Evolutionary conservation across 2,888 invertebrate genomes (phyloP).

Genomic region (Habrosyne pyritoides): DNA sequence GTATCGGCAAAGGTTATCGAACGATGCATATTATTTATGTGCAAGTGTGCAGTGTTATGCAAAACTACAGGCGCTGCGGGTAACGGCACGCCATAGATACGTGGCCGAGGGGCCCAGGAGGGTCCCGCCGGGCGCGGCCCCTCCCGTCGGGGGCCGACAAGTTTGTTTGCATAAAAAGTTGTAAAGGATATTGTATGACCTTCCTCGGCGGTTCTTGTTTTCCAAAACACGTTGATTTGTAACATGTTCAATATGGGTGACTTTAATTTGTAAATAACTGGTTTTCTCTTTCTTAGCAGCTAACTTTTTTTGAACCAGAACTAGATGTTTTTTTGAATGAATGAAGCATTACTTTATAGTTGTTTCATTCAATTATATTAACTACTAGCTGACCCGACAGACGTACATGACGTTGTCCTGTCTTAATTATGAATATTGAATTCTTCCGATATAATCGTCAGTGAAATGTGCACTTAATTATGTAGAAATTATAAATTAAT

Average conservation of each 20-base stretch:
- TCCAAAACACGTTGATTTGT: background rate
- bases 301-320: background rate
- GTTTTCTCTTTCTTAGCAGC: background rate
- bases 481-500: too few species aligned
- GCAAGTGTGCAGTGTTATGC: constrained; percentile 20
- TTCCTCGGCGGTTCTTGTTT: background rate
- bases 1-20: constrained; percentile 10
- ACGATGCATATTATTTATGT: constrained; percentile 16
- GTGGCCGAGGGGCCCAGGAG: constrained; percentile 3
- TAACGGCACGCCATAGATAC: constrained; percentile 42
- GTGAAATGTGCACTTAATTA: too few species aligned
- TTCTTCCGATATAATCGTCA: too few species aligned
- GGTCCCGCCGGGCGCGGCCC: background rate
- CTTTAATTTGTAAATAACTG: background rate
- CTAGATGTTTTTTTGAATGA: too few species aligned
- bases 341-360: too few species aligned
- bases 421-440: too few species aligned
- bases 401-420: too few species aligned
- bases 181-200: background rate
- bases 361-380: too few species aligned
- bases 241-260: background rate
- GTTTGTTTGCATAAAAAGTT: background rate
- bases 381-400: too few species aligned
- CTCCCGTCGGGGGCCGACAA: background rate
- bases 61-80: constrained; percentile 29